These are phyloP conservation scores for Potorous gilbertii DNA, from an alignment of 2,797 vertebrate species.

Conservation along the genomic window DNA sequence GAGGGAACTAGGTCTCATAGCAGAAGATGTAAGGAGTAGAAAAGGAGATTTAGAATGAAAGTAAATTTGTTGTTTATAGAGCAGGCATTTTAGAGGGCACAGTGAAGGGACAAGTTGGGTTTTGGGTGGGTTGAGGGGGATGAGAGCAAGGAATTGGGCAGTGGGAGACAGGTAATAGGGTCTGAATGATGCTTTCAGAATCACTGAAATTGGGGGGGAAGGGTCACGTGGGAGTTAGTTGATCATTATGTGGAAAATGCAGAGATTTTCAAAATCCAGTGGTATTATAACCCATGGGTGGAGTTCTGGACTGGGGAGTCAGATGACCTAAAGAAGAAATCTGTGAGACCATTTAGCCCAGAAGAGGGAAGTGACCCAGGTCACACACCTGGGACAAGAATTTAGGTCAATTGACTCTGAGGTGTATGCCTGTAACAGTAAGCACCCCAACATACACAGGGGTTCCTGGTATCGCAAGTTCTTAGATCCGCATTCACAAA, in stretches of 20 bases:
- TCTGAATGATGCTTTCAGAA: neutral
- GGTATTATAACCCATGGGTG: no score
- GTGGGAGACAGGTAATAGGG: neutral
- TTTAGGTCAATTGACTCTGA: neutral
- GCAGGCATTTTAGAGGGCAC: neutral
- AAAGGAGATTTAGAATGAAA: neutral
- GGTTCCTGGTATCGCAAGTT: no score
- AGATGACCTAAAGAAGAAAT: no score
- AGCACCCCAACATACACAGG: no score
- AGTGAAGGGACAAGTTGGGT: neutral
- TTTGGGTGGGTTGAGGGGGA: neutral
- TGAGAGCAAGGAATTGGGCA: neutral
- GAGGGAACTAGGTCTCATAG: neutral
- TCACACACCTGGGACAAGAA: neutral
- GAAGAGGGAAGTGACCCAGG: no score
- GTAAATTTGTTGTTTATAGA: neutral
- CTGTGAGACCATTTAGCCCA: no score
- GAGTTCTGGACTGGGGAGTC: no score
- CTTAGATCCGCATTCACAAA: no score
- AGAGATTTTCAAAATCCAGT: no score
- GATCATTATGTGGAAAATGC: no score
- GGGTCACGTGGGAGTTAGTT: neutral
- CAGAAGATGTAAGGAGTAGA: neutral
- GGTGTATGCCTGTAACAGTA: neutral
- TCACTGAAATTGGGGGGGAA: neutral